A percentile compares a stretch with the other conserved stretches of the same genome.
Conservation (phyloP, 2,113 vertebrate species). For the Aphelocoma coerulescens region DNA sequence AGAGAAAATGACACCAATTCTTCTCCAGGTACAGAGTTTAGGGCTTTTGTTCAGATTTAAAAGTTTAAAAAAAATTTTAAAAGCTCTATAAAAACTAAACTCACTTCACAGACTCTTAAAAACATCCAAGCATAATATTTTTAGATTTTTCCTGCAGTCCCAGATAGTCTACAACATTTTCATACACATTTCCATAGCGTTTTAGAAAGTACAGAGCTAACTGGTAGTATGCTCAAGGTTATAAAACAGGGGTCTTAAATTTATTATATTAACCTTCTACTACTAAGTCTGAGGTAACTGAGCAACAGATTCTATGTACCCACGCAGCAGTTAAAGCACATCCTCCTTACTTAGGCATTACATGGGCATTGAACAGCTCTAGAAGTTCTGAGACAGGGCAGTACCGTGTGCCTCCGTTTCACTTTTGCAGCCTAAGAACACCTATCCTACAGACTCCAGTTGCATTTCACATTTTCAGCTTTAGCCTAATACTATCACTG, state of each 20-base stretch:
- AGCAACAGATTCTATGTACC: not conserved
- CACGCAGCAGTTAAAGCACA: not conserved
- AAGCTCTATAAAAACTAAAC: not conserved
- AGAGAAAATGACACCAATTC: not conserved
- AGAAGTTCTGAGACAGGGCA: not conserved
- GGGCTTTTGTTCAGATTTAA: not conserved
- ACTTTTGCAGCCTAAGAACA: not conserved
- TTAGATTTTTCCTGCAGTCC: not conserved
- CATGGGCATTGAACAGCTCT: not conserved
- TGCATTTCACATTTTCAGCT: not conserved
- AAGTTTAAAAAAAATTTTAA: not conserved
- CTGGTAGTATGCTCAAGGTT: not conserved
- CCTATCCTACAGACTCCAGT: not conserved
- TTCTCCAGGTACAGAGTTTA: not conserved
- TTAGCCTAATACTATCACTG: not conserved
- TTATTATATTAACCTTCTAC: not conserved
- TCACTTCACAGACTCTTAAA: not conserved
- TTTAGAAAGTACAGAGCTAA: not conserved
- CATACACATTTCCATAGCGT: fast-evolving
- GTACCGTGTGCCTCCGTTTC: fast-evolving
- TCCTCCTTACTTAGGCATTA: not conserved
- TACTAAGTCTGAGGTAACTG: not conserved
- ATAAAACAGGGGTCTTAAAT: not conserved
- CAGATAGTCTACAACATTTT: not conserved
- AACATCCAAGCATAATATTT: not conserved